Evolutionary conservation across 2,888 invertebrate species (phyloP).

Genomic region (Cephus sareptanus): DNA sequence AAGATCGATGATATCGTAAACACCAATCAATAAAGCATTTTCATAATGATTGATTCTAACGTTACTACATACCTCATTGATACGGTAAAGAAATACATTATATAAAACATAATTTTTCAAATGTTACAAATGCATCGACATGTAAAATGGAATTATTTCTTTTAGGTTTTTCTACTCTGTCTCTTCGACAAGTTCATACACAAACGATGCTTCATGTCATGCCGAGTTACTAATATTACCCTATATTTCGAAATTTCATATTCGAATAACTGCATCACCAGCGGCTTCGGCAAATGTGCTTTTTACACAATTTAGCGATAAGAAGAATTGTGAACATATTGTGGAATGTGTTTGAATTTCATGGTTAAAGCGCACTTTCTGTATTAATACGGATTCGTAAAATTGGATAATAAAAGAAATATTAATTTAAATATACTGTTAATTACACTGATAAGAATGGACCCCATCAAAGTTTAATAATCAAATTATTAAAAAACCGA

Average conservation of each 20-base stretch:
- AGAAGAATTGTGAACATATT: background rate
- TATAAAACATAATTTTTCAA: background rate
- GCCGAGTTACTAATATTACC: background rate
- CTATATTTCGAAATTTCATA: background rate
- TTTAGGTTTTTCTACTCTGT: background rate
- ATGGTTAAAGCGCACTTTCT: slow-evolving; percentile 19
- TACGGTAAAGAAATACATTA: background rate
- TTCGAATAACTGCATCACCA: background rate
- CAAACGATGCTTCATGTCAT: background rate
- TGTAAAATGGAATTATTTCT: background rate
- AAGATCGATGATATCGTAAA: slow-evolving; percentile 99
- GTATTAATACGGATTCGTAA: slow-evolving; percentile 26
- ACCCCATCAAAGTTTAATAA: background rate
- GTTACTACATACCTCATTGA: background rate
- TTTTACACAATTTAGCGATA: background rate
- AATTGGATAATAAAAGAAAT: slow-evolving; percentile 27
- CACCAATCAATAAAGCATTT: slow-evolving; percentile 56
- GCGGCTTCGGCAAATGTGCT: background rate
- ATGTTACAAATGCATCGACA: background rate
- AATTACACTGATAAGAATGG: background rate
- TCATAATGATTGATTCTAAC: background rate
- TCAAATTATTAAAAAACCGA: slow-evolving; percentile 13
- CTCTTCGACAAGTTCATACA: background rate
- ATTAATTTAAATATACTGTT: slow-evolving; percentile 22
- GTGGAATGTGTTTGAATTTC: background rate